Base-by-base conservation (phyloP, 2,888 invertebrate species). In the Chouioia cunea region DNA sequence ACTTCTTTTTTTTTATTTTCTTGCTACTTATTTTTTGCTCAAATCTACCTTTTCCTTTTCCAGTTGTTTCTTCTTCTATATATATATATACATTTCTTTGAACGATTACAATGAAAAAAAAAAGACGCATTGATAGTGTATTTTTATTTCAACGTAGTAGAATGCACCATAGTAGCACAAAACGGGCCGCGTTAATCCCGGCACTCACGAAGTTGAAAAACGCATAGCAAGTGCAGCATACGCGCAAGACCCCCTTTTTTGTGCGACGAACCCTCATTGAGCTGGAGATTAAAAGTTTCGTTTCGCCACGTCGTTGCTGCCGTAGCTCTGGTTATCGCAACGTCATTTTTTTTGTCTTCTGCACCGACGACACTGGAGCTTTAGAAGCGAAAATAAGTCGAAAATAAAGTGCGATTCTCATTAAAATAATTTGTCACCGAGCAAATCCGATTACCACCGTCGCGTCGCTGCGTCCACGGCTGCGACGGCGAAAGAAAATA, bases 351-450 rank as follows among this genome's bases (percentile, higher is more conserved):
- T 52, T 57, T n/a, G n/a, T n/a, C 6, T 16, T 3, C 10, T n/a
- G n/a, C 16, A 43, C 8, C 8, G 22, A 16, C 18, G 36, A 36
- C 36, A 36, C 6, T 27, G 47, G 23, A 27, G 43, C 54, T 20
- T 12, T 36, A 36, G 36, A n/a, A 50, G 46, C 10, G 22, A 47
- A 48, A 57, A 57, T 56, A 64, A 56, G 46, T 46, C 6, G 36
- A 36, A 36, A 50, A 60, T 20, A 46, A 52, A 43, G 70, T 4
- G 54, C 48, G 18, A 54, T 48, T 60, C 65, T 59, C 48, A 53
- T 70, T 70, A 65, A 64, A 70, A 65, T 70, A 65, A 70, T 65
- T 70, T 59, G 58, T 64, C 53, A 58, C 8, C n/a, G 36, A 43
- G 48, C 22, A 60, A 60, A 62, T 63, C 63, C 52, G 69, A 69